phyloP scores from a whole-genome alignment of 30 jellyfish, hydroid and myxozoan genomes.

The Chrysaora quinquecirrha region DNA sequence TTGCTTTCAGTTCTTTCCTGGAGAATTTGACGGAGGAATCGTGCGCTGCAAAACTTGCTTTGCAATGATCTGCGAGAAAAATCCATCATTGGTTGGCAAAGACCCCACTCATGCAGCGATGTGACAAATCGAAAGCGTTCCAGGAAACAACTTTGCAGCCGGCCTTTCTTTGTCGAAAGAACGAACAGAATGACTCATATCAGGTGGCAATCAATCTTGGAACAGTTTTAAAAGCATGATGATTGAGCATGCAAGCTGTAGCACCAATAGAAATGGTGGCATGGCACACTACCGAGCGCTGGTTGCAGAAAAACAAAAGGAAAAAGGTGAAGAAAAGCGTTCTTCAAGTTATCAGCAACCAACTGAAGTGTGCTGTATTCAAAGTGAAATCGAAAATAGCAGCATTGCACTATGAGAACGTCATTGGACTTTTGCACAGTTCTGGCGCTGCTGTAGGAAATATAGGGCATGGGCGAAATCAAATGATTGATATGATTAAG shows the following conservation, averaged over 20 bases:
- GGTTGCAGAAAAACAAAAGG: constrained; percentile 43
- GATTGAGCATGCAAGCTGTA: constrained; percentile 58
- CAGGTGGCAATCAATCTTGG: constrained; percentile 49
- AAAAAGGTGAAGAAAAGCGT: constrained; percentile 25
- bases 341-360: constrained; percentile 49
- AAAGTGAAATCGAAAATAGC: constrained; percentile 38
- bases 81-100: constrained; percentile 24
- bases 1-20: constrained; percentile 48
- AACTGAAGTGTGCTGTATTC: constrained; percentile 43
- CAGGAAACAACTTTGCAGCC: constrained; percentile 41
- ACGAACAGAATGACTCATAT: constrained; percentile 31
- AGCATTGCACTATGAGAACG: constrained; percentile 54
- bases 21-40: constrained; percentile 55
- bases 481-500: constrained; percentile 12
- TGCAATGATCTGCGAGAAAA: constrained; percentile 50
- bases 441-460: constrained; percentile 56
- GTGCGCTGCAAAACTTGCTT: constrained; percentile 44
- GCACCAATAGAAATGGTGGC: constrained; percentile 36
- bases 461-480: constrained; percentile 54
- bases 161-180: constrained; percentile 36
- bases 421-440: constrained; percentile 34
- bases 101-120: constrained; percentile 41
- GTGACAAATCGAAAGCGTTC: constrained; percentile 31
- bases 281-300: constrained; percentile 49
- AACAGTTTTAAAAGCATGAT: constrained; percentile 38